Conservation (phyloP, 53 echinoderm and acorn worm species). For the Astropecten irregularis region DNA sequence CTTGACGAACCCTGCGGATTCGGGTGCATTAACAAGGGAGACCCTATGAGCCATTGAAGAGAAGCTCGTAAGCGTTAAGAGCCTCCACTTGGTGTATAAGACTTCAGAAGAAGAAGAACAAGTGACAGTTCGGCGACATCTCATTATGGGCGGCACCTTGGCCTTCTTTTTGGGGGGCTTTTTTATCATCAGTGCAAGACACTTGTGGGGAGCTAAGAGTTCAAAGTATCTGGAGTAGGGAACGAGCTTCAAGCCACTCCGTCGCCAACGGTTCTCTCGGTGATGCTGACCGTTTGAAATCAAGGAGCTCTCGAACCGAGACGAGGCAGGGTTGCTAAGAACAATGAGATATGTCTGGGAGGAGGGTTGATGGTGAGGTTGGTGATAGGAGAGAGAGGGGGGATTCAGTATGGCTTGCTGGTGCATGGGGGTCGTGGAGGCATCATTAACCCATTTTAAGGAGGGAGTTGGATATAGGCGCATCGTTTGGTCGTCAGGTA, state of each 20-base stretch:
- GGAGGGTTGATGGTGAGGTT: background rate
- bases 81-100: no score
- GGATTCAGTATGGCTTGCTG: background rate
- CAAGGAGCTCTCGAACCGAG: constrained; percentile 50
- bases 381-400: no score
- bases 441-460: constrained; percentile 48
- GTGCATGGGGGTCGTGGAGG: background rate
- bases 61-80: no score
- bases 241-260: constrained; percentile 24
- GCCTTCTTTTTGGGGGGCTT: background rate
- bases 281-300: constrained; percentile 5
- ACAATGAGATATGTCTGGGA: constrained; percentile 16
- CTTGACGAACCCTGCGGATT: constrained; percentile 3
- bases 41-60: no score
- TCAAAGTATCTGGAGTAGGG: constrained; percentile 43
- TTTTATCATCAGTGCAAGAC: background rate
- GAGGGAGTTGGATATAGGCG: constrained; percentile 6
- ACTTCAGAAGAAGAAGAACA: no score
- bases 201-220: constrained; percentile 22
- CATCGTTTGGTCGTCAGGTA: constrained; percentile 49
- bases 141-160: constrained; percentile 13
- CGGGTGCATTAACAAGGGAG: constrained; percentile 18
- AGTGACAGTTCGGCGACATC: no score
- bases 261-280: constrained; percentile 26
- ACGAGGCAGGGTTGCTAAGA: constrained; percentile 52